Percentiles rank a stretch among this genome's conserved stretches.
phyloP scores from a whole-genome alignment of 1,140 invertebrate species.

The Schlechtendalia chinensis region DNA sequence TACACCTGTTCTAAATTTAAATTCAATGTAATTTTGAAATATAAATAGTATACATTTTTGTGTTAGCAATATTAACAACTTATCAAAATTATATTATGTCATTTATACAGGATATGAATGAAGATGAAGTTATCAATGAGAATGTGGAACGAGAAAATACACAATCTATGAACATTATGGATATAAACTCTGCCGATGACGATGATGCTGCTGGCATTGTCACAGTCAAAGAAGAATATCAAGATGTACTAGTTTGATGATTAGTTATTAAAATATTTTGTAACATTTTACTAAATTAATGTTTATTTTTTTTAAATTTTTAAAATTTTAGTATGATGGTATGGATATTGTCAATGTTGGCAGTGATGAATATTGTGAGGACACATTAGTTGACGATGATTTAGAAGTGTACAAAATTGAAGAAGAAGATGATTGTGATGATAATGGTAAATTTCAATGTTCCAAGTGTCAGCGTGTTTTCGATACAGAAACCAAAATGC shows the following conservation, averaged over 20 bases:
- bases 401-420: background rate
- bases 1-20: too few species aligned
- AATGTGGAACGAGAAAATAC: background rate
- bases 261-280: background rate
- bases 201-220: background rate
- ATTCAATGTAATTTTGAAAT: too few species aligned
- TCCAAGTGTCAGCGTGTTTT: conserved; percentile 34
- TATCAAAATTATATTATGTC: background rate
- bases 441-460: conserved; percentile 38
- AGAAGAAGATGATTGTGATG: conserved; percentile 6
- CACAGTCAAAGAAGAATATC: conserved; percentile 38
- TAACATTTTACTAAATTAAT: background rate
- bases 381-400: background rate
- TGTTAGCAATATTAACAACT: too few species aligned
- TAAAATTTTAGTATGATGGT: conserved; percentile 10
- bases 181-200: conserved; percentile 30
- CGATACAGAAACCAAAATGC: conserved; percentile 45
- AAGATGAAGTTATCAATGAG: background rate
- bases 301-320: background rate
- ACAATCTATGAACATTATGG: conserved; percentile 11
- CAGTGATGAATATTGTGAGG: conserved; percentile 16
- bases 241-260: conserved; percentile 12
- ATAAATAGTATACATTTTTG: too few species aligned
- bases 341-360: conserved; percentile 1
- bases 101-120: conserved; percentile 22